Evolutionary conservation across 1,140 invertebrate species (phyloP).

Genomic region (Helicoverpa zea): DNA sequence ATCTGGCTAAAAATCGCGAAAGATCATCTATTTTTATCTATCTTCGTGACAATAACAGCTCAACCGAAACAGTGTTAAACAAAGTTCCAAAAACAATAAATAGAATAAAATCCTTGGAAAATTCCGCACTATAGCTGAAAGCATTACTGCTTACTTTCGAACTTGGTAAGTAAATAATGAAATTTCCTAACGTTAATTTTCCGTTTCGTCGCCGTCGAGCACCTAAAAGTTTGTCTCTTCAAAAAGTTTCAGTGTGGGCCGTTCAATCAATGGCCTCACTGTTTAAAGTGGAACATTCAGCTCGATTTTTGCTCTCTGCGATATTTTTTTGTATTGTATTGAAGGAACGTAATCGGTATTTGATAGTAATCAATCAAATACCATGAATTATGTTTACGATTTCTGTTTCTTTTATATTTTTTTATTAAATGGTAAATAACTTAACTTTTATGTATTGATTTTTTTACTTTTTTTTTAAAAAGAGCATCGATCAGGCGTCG

Average conservation of each 20-base stretch:
- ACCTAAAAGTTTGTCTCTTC: constrained; percentile 30
- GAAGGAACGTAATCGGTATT: too few relatives aligned
- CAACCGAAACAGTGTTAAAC: neutral
- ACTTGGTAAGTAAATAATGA: constrained; percentile 48
- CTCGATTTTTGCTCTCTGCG: neutral
- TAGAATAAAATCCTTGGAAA: constrained; percentile 26
- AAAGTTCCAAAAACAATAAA: constrained; percentile 33
- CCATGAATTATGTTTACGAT: too few relatives aligned
- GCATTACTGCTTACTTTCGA: constrained; percentile 41
- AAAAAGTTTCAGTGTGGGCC: constrained; percentile 28
- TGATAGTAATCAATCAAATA: too few relatives aligned
- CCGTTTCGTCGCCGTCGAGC: constrained; percentile 26
- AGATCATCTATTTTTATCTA: too few relatives aligned
- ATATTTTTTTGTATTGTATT: too few relatives aligned
- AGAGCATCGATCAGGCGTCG: too few relatives aligned
- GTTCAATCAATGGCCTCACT: constrained; percentile 32
- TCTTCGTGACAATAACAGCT: too few relatives aligned
- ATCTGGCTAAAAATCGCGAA: too few relatives aligned
- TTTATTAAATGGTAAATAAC: too few relatives aligned
- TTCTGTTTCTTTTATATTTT: too few relatives aligned
- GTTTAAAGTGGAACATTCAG: neutral
- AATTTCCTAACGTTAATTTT: constrained; percentile 48
- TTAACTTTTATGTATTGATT: too few relatives aligned
- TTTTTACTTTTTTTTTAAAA: too few relatives aligned
- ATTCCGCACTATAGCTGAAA: constrained; percentile 22